Percentiles rank a stretch among this genome's conserved stretches.
phyloP scores from a whole-genome alignment of 2,888 invertebrate species.

The Diaphora mendica region DNA sequence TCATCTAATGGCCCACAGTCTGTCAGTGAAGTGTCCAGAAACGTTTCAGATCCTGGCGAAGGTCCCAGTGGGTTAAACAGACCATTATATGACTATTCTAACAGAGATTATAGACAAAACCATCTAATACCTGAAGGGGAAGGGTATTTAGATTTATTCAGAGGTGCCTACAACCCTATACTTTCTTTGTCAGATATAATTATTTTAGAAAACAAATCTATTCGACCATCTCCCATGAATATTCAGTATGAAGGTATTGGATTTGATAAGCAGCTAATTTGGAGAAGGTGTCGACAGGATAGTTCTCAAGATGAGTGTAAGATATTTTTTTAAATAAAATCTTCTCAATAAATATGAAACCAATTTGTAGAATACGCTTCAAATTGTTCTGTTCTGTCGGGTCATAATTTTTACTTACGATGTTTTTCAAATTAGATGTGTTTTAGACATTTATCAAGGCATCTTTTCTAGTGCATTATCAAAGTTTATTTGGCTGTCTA shows the following conservation, averaged over 20 bases:
- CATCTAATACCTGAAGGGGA: constrained; percentile 63
- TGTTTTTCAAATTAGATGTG: no score
- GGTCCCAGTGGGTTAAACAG: constrained; percentile 34
- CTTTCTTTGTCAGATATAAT: constrained; percentile 37
- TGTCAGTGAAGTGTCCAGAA: background rate
- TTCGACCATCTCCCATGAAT: constrained; percentile 52
- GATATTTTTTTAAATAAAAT: constrained; percentile 34
- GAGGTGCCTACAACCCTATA: constrained; percentile 44
- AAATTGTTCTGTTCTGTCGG: background rate
- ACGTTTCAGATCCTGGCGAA: constrained; percentile 16
- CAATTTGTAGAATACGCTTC: background rate
- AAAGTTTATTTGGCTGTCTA: no score
- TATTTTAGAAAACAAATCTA: constrained; percentile 65
- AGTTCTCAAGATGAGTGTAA: constrained; percentile 62
- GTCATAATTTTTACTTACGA: background rate
- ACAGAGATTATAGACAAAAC: constrained; percentile 43
- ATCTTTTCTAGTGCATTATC: no score
- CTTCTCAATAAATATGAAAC: background rate
- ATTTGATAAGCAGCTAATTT: constrained; percentile 53
- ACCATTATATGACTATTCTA: constrained; percentile 20
- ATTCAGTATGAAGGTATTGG: constrained; percentile 58
- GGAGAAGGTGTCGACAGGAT: constrained; percentile 30
- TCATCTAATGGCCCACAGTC: background rate
- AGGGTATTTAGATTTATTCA: constrained; percentile 63
- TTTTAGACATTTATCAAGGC: no score